phyloP scores from a whole-genome alignment of 2,113 vertebrate species.

The Gavia stellata region DNA sequence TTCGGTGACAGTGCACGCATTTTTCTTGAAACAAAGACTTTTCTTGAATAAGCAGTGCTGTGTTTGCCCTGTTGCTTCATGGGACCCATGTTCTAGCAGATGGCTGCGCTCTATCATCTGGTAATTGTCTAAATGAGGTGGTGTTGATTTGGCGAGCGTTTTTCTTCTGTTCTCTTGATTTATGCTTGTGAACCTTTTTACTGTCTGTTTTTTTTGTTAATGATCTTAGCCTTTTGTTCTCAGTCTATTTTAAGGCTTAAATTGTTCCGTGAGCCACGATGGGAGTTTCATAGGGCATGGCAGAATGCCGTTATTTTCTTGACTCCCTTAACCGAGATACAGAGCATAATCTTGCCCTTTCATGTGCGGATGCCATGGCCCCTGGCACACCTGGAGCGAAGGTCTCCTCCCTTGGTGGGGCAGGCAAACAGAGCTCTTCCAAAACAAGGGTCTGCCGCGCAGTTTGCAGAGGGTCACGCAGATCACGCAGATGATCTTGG shows the following conservation, averaged over 20 bases:
- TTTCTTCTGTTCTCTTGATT: not conserved
- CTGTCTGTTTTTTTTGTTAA: not conserved
- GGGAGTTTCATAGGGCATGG: not conserved
- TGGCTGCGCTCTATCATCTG: not conserved
- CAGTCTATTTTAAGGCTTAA: constrained; percentile 14
- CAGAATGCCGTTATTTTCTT: not conserved
- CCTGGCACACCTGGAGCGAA: not conserved
- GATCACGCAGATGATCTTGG: not conserved
- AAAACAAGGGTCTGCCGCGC: accelerated
- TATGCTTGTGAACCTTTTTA: not conserved
- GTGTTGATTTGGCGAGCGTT: not conserved
- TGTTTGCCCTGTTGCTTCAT: not conserved
- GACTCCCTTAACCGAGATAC: not conserved
- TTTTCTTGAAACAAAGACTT: not conserved
- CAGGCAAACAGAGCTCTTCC: not conserved
- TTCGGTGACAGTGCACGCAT: not conserved
- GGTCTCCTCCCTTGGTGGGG: not conserved
- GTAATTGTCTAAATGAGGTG: not conserved
- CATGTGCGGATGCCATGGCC: not conserved
- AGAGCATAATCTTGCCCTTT: not conserved
- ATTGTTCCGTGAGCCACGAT: not conserved
- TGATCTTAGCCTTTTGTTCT: constrained; percentile 24
- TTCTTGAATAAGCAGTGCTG: not conserved
- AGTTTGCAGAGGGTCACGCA: not conserved
- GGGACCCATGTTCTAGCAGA: not conserved